Evolutionary conservation across 2,888 invertebrate species (phyloP), one percentile per base, ranked within the genome.

Genomic region (Syrista parreyssii): DNA sequence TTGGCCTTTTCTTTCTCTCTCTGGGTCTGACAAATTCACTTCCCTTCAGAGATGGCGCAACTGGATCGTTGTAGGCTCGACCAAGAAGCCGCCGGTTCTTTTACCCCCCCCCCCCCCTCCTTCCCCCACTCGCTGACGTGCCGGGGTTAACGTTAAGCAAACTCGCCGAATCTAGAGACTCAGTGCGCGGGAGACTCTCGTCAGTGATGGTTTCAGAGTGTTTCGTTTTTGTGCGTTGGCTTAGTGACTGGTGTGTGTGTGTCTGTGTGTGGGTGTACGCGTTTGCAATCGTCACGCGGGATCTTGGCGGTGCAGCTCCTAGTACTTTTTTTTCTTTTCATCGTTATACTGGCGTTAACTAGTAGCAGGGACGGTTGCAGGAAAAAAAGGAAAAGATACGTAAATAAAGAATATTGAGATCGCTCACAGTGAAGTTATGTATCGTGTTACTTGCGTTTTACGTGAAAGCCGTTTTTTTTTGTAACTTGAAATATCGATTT

Each of bases 131-230:
- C 75, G 30, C 36, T 36, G 11, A 12, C 34, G 33, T 76, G 9
- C 71, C 77, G 75, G 81, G 79, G 79, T 80, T 80, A 82, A 77
- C 81, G 79, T 77, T 75, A 77, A 78, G 79, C 78, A 75, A 76
- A 78, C 78, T 78, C 81, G 75, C 78, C 77, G 74, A 80, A 74
- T 76, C 68, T 78, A 79, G 31, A 33, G 32, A 11, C 73, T 74
- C 75, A 72, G 75, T 79, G 77, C 81, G 75, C 81, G 82, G 31
- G 76, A 71, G 72, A 74, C 75, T 68, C 75, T 82, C 80, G 75
- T 81, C 81, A 11, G 31, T 11, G 71, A 11, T 31, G 32, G 33
- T 71, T 31, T 23, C 23, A 3, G 12, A 68, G 36, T 31, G 74
- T 55, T 23, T 9, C 23, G 55, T 55, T 55, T 55, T 23, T 23